A percentile compares a stretch with the other conserved stretches of the same genome.
phyloP scores from a whole-genome alignment of 2,888 invertebrate species.

The Protodeltote pygarga region DNA sequence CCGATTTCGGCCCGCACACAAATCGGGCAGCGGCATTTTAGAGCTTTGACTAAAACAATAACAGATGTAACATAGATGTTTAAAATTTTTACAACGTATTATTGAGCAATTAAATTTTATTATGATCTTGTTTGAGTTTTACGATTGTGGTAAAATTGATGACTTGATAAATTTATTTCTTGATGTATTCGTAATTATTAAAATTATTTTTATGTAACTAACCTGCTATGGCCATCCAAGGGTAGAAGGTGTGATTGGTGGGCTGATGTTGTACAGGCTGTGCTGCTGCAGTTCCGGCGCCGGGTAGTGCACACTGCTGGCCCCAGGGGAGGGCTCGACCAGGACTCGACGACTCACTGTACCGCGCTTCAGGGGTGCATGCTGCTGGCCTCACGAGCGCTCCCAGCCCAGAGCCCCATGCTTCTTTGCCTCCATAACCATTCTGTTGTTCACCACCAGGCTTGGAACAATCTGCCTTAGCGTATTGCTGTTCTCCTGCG shows the following conservation, averaged over 20 bases:
- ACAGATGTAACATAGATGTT: slow-evolving; percentile 46
- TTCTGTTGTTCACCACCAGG: slow-evolving; percentile 88
- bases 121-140: slow-evolving; percentile 29
- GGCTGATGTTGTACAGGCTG: slow-evolving; percentile 96
- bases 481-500: slow-evolving; percentile 89
- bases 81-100: slow-evolving; percentile 53
- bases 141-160: slow-evolving; percentile 36
- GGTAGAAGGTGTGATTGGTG: slow-evolving; percentile 97
- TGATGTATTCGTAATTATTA: slow-evolving; percentile 19
- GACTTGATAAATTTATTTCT: slow-evolving; percentile 15
- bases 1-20: slow-evolving; percentile 26
- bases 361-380: slow-evolving; percentile 95
- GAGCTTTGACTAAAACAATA: slow-evolving; percentile 48
- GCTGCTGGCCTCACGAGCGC: slow-evolving; percentile 93
- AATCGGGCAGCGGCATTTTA: slow-evolving; percentile 71
- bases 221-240: slow-evolving; percentile 99
- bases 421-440: slow-evolving; percentile 91
- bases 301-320: slow-evolving; percentile 95
- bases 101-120: slow-evolving; percentile 55
- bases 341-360: slow-evolving; percentile 94
- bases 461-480: slow-evolving; percentile 93
- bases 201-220: slow-evolving; percentile 74
- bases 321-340: slow-evolving; percentile 93
- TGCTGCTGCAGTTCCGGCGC: slow-evolving; percentile 92
- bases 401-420: slow-evolving; percentile 89